A percentile compares a stretch with the other conserved stretches of the same genome.
Conservation (phyloP, 2,797 vertebrate species). For the Poeciliopsis turneri region DNA sequence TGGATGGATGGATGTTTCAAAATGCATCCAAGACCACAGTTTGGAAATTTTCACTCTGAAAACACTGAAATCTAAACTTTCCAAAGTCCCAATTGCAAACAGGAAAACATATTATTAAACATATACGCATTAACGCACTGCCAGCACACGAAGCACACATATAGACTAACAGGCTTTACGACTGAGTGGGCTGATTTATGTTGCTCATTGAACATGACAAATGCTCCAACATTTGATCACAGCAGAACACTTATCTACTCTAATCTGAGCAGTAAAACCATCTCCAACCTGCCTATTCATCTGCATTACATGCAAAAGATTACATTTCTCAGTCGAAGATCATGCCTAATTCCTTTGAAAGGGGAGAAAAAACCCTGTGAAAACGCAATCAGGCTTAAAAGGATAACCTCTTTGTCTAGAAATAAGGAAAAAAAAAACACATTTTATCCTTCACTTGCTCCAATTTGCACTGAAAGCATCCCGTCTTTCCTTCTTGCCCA, state of each 20-base stretch:
- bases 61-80: neutral
- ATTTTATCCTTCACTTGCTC: conserved; percentile 39
- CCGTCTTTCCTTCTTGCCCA: conserved; percentile 38
- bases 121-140: neutral
- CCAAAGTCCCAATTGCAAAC: neutral
- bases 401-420: conserved; percentile 22
- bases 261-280: conserved; percentile 30
- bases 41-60: neutral
- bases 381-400: conserved; percentile 10
- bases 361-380: neutral
- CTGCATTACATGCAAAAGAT: conserved; percentile 21
- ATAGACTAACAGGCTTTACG: conserved; percentile 22
- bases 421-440: conserved; percentile 7
- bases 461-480: conserved; percentile 49
- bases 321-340: conserved; percentile 4
- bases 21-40: conserved; percentile 24
- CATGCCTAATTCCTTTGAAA: conserved; percentile 14
- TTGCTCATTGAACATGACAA: conserved; percentile 43
- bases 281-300: conserved; percentile 33
- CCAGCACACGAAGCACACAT: neutral
- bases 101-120: neutral
- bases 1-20: no score
- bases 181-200: conserved; percentile 47
- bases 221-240: conserved; percentile 38
- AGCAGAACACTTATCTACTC: conserved; percentile 35